A percentile compares a stretch with the other conserved stretches of the same genome.
Evolutionary conservation across 2,797 vertebrate species (phyloP).

Genomic region (Pseudomugil gertrudae): DNA sequence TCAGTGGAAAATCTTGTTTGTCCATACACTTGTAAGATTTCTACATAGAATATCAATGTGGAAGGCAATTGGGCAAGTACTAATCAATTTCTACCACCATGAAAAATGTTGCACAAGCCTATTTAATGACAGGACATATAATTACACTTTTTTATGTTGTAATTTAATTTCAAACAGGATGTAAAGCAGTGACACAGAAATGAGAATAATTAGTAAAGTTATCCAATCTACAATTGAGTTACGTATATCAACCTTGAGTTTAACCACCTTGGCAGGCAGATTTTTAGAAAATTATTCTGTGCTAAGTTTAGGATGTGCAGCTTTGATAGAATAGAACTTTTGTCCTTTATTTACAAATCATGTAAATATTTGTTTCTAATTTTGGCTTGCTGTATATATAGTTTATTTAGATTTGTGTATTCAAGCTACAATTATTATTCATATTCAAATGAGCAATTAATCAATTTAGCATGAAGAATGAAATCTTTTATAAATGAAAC

Average conservation of each 20-base stretch:
- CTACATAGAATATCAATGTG: conserved; percentile 59
- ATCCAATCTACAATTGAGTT: conserved; percentile 7
- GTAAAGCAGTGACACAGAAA: conserved; percentile 11
- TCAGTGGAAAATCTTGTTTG: conserved; percentile 61
- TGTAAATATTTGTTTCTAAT: too few relatives aligned
- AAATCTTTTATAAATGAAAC: background rate
- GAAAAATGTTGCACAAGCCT: conserved; percentile 43
- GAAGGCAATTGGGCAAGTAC: conserved; percentile 48
- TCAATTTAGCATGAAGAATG: background rate
- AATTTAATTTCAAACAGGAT: conserved; percentile 37
- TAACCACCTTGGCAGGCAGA: background rate
- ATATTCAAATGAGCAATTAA: conserved; percentile 5
- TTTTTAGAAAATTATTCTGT: background rate
- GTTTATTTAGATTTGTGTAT: background rate
- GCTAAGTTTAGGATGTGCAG: background rate
- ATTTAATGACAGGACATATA: conserved; percentile 37
- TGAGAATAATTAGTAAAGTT: conserved; percentile 9
- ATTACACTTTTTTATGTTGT: conserved; percentile 25
- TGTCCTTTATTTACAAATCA: background rate
- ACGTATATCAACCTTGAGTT: background rate
- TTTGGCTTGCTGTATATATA: background rate
- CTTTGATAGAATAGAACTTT: background rate
- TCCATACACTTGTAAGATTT: conserved; percentile 60
- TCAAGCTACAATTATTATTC: background rate
- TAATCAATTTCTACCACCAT: conserved; percentile 59